phyloP scores from a whole-genome alignment of 2,888 invertebrate species.

The Uropetala carovei region DNA sequence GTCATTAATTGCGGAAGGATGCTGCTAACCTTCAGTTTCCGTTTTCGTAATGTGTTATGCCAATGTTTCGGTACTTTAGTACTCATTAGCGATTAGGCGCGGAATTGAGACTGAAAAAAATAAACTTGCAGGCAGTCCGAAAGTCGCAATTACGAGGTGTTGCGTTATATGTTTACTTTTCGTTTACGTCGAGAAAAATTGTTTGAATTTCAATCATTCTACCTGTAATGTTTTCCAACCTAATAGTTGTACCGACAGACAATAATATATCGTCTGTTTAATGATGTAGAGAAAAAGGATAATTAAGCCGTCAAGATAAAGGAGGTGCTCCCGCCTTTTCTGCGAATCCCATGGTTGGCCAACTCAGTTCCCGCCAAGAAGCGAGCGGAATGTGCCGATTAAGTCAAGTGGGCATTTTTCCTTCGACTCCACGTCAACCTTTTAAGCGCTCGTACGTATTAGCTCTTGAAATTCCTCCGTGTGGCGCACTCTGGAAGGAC shows the following conservation, averaged over 20 bases:
- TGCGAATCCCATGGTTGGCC: background rate
- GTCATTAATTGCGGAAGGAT: too few relatives aligned
- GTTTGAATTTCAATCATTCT: background rate
- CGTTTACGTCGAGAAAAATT: background rate
- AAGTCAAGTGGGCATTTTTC: constrained; percentile 27
- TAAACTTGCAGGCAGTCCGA: too few relatives aligned
- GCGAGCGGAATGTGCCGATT: background rate
- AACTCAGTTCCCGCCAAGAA: constrained; percentile 13
- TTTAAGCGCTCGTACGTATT: background rate
- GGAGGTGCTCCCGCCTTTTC: background rate
- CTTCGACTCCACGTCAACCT: background rate
- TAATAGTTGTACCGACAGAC: too few relatives aligned
- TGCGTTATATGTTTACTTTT: background rate
- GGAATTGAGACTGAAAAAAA: too few relatives aligned
- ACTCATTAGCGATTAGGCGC: too few relatives aligned
- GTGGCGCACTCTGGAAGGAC: background rate
- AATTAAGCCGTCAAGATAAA: background rate
- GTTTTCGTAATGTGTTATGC: too few relatives aligned
- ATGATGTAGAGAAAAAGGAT: background rate
- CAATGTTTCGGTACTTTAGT: too few relatives aligned
- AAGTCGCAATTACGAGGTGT: too few relatives aligned
- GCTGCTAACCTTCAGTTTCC: too few relatives aligned
- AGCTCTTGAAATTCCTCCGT: constrained; percentile 13
- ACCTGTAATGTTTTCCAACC: too few relatives aligned
- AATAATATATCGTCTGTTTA: background rate